phyloP scores from a whole-genome alignment of 2,888 invertebrate species.

The Hecatera dysodea region DNA sequence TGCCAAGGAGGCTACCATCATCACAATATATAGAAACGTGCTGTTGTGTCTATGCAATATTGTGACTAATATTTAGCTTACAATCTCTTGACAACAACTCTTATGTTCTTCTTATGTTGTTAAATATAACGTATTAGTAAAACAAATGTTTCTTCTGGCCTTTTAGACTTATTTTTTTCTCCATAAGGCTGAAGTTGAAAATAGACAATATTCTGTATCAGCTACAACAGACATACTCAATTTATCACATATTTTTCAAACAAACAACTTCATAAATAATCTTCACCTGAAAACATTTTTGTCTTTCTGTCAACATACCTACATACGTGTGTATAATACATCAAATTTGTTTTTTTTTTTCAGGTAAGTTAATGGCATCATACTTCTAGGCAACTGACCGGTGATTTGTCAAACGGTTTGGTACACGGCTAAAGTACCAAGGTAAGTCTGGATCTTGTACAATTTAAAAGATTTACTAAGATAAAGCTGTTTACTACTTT shows the following conservation, averaged over 20 bases:
- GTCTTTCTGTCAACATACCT: background rate
- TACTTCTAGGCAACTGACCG: constrained; percentile 12
- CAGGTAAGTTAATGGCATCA: constrained; percentile 62
- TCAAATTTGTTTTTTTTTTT: constrained; percentile 35
- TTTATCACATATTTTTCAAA: constrained; percentile 8
- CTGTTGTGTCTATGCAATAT: background rate
- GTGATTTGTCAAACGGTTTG: constrained; percentile 37
- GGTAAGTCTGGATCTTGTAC: constrained; percentile 51
- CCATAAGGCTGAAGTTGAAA: background rate
- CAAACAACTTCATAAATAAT: constrained; percentile 23
- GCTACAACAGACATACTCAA: background rate
- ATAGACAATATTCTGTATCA: background rate
- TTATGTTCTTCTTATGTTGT: background rate
- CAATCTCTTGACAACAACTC: background rate
- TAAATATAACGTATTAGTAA: background rate
- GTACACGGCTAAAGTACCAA: background rate
- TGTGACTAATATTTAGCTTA: background rate
- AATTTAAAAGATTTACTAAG: constrained; percentile 24
- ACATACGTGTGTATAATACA: constrained; percentile 26
- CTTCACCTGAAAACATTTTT: background rate
- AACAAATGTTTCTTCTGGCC: background rate
- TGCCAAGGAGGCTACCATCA: too few species aligned
- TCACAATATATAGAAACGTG: background rate
- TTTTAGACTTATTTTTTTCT: background rate
- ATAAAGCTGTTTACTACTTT: background rate